Base-by-base conservation (phyloP, 2,113 vertebrate species). In the Merops nubicus region DNA sequence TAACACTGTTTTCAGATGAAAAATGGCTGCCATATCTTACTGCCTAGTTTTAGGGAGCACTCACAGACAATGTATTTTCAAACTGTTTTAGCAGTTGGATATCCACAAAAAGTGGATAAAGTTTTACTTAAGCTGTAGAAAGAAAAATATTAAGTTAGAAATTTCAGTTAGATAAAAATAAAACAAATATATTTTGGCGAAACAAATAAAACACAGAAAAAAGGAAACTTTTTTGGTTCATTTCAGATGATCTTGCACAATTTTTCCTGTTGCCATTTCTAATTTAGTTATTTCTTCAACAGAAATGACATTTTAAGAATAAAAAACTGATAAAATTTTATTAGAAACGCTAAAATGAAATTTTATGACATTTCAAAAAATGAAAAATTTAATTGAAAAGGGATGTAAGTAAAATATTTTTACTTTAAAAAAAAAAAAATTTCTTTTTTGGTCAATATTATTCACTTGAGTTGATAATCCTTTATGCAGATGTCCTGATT, bases 381-480 rank as follows among this genome's bases (percentile, higher is more conserved):
- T 67, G 3, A 88, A 70, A 4, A 11, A 54, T 70, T 93, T 85
- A 6, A 67, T 50, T 78, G 15, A 63, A 65, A 86, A 76, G 12
- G 70, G 7, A 31, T 40, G 2, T 21, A 78, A 85, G 45, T 48
- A 89, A 81, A 93, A 91, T 73, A 88, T 74, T 84, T 93, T 89
- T 3, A 50, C 56, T 70, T 70, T 25, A 19, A 69, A 68, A 51
- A 38, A 36, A 15, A 14, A 8, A 33, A 13, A 53, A 28, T 28
- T 51, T 51, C 28, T 29, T 17, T 31, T 54, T 17, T 38, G 36
- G 23, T 62, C 22, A 38, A 18, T 38, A 62, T 72, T 88, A 12
- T 74, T 93, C 68, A 60, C 42, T 45, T 53, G 5, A 50, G 7
- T 67, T 63, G 28, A 53, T 40, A 93, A 54, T 89, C 7, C 2